Percentiles rank a stretch among this genome's conserved stretches.
Evolutionary conservation across 2,113 vertebrate genomes (phyloP).

Genomic region (Ctenomys sociabilis): DNA sequence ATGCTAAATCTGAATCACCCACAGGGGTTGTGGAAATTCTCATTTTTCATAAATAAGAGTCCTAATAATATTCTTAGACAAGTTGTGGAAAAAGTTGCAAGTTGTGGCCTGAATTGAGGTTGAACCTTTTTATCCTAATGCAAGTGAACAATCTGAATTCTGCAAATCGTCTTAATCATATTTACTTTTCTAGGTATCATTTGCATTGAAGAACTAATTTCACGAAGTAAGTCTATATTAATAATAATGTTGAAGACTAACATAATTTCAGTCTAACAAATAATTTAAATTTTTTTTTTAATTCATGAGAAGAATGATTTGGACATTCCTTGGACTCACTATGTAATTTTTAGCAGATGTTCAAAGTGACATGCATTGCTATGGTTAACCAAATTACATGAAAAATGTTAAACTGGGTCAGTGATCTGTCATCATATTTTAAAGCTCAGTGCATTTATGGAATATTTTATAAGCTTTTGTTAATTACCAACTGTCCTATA

Average conservation of each 20-base stretch:
- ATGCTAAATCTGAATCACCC: neutral
- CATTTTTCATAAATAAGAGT: neutral
- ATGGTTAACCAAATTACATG: conserved; percentile 63
- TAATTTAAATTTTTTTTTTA: conserved; percentile 53
- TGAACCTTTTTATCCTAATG: neutral
- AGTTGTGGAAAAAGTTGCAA: neutral
- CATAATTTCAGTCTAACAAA: conserved; percentile 15
- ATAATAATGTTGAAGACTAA: neutral
- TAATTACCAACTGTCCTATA: conserved; percentile 49
- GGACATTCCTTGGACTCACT: neutral
- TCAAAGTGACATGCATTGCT: conserved; percentile 54
- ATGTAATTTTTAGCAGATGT: conserved; percentile 66
- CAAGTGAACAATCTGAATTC: neutral
- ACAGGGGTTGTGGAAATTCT: neutral
- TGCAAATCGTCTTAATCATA: neutral
- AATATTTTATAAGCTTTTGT: conserved; percentile 58
- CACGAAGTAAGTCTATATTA: neutral
- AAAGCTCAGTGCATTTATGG: conserved; percentile 27
- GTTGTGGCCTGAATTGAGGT: neutral
- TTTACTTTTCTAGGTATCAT: neutral
- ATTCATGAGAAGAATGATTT: conserved; percentile 50
- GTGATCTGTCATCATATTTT: conserved; percentile 55
- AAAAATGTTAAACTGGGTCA: conserved; percentile 55
- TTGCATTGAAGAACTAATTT: neutral
- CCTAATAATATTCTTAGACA: neutral